phyloP scores from a whole-genome alignment of 2,113 vertebrate species.

The Saimiri boliviensis region DNA sequence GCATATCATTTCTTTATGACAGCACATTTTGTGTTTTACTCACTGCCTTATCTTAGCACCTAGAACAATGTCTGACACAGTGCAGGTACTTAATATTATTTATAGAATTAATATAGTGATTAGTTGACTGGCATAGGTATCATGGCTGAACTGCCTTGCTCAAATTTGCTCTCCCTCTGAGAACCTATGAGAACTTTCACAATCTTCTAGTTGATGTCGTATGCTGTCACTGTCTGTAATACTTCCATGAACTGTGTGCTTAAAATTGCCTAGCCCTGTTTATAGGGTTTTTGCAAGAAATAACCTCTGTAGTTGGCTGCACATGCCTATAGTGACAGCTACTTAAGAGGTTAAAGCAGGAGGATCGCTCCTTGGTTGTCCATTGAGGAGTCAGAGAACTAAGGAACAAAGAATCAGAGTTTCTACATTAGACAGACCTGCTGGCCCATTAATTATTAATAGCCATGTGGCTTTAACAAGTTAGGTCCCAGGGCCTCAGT shows the following conservation, averaged over 20 bases:
- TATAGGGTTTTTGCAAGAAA: not conserved
- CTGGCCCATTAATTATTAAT: not conserved
- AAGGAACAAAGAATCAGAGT: not conserved
- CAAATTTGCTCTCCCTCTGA: constrained; percentile 19
- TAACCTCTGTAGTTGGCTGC: not conserved
- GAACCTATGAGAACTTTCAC: not conserved
- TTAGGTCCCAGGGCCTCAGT: not conserved
- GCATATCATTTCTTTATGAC: not conserved
- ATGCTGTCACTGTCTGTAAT: not conserved
- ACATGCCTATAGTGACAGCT: not conserved
- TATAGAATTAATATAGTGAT: not conserved
- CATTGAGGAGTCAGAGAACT: not conserved
- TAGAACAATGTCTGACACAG: not conserved
- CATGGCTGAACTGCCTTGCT: not conserved
- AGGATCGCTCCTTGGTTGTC: not conserved
- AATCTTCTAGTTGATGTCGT: not conserved
- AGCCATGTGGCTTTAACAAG: not conserved
- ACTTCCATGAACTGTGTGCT: not conserved
- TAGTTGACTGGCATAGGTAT: not conserved
- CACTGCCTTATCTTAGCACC: not conserved
- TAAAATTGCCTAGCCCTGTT: not conserved
- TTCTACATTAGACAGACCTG: not conserved
- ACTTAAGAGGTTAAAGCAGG: not conserved
- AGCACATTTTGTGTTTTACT: not conserved
- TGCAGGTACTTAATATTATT: not conserved